Base-by-base conservation (phyloP, 53 echinoderm and acorn worm species). In the Holothuria leucospilota region DNA sequence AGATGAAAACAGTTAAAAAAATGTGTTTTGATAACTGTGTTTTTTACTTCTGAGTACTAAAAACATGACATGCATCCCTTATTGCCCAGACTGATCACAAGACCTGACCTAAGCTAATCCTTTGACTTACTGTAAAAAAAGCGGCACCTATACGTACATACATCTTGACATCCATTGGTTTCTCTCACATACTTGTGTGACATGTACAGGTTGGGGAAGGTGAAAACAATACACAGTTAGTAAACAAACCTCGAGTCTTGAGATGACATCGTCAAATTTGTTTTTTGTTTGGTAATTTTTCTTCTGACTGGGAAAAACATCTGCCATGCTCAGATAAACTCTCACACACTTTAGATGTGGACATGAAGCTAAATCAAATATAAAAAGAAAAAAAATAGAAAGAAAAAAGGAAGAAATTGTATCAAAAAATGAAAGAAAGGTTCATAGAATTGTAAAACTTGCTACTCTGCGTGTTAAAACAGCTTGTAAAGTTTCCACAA, bases 301-400 rank as follows among this genome's bases (percentile, higher is more conserved):
- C n/a, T 41, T 49, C 30, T 10, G 40, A 72, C 72, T 29, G 9
- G 41, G 41, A 40, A 23, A 41, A 5, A 40, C 20, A 72, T 72
- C 72, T 72, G 72, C n/a, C 11, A 20, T 20, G 41, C 49, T 41
- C n/a, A 93, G 63, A 46, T 93, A 83, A 15, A 93, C 78, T n/a
- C 73, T 62, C 38, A 93, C 68, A 29, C 88, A 68, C 27, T 68
- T 79, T 24, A 93, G 84, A 41, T 79, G 87, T 10, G 93, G 85
- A 62, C 93, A 93, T 23, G 90, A 86, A 93, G 85, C 93, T 93
- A 77, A 23, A 66, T 61, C 27, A 11, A 14, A 23, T n/a, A n/a
- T n/a, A 26, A 3, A 34, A 34, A 34, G 3, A 34, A 34, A 34
- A 68, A 68, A 7, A n/a, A n/a, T n/a, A 26, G 34, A 34, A 34